Conservation (phyloP, 2,888 invertebrate genomes). For the Copidosoma aretas region DNA sequence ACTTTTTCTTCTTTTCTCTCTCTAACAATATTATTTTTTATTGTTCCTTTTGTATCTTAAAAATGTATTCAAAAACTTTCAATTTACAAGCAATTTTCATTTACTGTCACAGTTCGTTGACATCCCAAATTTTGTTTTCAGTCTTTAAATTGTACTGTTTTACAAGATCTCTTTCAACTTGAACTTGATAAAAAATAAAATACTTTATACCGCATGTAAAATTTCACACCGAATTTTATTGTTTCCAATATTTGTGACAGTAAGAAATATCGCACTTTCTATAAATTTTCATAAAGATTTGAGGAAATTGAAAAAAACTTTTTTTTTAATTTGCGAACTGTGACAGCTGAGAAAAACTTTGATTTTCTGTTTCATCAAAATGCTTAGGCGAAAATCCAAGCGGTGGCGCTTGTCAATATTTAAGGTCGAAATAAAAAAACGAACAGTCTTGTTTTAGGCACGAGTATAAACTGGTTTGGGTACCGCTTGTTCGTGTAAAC, state of each 20-base stretch:
- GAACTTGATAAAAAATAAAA: too few relatives aligned
- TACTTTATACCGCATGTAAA: too few relatives aligned
- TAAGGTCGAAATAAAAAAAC: slow-evolving; percentile 23
- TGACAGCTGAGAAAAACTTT: slow-evolving; percentile 24
- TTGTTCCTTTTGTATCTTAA: slow-evolving; percentile 19
- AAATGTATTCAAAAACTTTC: slow-evolving; percentile 14
- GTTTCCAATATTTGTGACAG: too few relatives aligned
- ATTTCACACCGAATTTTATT: too few relatives aligned
- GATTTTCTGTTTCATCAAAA: slow-evolving; percentile 17
- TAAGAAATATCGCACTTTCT: too few relatives aligned
- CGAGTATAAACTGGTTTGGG: slow-evolving; percentile 26
- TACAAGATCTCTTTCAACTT: too few relatives aligned
- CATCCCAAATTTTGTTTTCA: slow-evolving; percentile 11
- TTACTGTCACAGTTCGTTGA: slow-evolving; percentile 24
- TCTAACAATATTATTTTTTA: slow-evolving; percentile 25
- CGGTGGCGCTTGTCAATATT: slow-evolving; percentile 17
- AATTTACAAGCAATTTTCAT: slow-evolving; percentile 22
- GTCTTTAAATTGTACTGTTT: slow-evolving; percentile 12
- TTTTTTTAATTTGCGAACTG: slow-evolving; percentile 14
- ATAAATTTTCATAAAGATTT: too few relatives aligned
- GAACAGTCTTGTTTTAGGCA: slow-evolving; percentile 33
- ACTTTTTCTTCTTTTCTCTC: slow-evolving; percentile 25
- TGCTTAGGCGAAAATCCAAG: slow-evolving; percentile 21
- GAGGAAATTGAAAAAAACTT: neutral
- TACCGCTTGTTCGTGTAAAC: slow-evolving; percentile 22